Percentiles rank a stretch among this genome's conserved stretches.
phyloP scores from a whole-genome alignment of 2,797 vertebrate species.

The Crenuchus spilurus region DNA sequence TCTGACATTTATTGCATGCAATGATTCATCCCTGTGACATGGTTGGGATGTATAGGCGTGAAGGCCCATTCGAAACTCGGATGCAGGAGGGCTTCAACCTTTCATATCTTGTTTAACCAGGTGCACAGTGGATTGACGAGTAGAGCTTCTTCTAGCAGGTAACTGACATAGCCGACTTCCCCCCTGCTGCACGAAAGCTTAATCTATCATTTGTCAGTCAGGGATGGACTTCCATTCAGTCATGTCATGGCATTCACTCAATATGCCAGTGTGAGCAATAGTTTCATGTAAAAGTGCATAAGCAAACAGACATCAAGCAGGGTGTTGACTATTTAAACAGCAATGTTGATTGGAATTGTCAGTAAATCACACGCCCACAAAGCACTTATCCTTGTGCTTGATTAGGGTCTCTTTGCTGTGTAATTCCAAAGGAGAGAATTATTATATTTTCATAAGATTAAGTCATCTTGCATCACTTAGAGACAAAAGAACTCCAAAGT shows the following conservation, averaged over 20 bases:
- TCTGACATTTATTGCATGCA: slow-evolving; percentile 75
- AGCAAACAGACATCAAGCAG: slow-evolving; percentile 49
- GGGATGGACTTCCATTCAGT: slow-evolving; percentile 82
- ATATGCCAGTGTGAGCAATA: slow-evolving; percentile 67
- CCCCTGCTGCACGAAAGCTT: slow-evolving; percentile 78
- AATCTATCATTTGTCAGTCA: slow-evolving; percentile 86
- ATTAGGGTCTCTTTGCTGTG: slow-evolving; percentile 54
- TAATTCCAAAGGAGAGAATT: slow-evolving; percentile 56
- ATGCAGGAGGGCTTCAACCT: slow-evolving; percentile 58
- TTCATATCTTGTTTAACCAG: slow-evolving; percentile 82
- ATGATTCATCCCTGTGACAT: slow-evolving; percentile 76
- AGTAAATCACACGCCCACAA: slow-evolving; percentile 55
- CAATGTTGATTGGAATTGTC: slow-evolving; percentile 54
- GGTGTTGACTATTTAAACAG: slow-evolving; percentile 58
- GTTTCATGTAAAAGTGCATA: slow-evolving; percentile 70
- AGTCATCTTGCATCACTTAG: slow-evolving; percentile 75
- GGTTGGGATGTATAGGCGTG: slow-evolving; percentile 73
- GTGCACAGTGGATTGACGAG: slow-evolving; percentile 80
- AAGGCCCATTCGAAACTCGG: slow-evolving; percentile 58
- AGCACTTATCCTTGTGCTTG: slow-evolving; percentile 51
- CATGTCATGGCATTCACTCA: slow-evolving; percentile 73
- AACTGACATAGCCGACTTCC: slow-evolving; percentile 79
- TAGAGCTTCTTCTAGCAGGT: slow-evolving; percentile 78
- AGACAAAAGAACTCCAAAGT: slow-evolving; percentile 81
- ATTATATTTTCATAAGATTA: slow-evolving; percentile 67